These are phyloP conservation scores for Rhinichthys osculus DNA, from an alignment of 2,797 vertebrate species.

Conservation along the genomic window DNA sequence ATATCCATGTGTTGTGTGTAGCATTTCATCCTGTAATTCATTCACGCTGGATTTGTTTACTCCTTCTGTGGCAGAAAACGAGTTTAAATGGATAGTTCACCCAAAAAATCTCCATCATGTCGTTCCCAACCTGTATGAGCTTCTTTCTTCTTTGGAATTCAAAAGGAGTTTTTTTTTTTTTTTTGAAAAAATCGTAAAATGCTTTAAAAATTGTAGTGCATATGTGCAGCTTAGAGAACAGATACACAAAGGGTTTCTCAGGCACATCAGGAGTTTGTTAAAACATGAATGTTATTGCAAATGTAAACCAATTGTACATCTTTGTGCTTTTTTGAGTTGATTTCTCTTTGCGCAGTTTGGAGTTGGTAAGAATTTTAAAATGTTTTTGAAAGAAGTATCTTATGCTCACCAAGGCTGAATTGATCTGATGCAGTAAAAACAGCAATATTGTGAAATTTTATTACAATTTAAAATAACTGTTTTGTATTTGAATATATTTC, in stretches of 20 bases:
- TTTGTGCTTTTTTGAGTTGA: neutral
- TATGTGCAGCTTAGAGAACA: neutral
- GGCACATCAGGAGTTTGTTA: neutral
- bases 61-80: slow-evolving; percentile 16
- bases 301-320: neutral
- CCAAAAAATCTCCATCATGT: neutral
- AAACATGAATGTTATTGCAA: neutral
- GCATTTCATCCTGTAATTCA: slow-evolving; percentile 23
- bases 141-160: neutral
- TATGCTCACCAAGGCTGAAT: neutral
- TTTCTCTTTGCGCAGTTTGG: neutral
- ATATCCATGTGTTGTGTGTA: slow-evolving; percentile 29
- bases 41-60: slow-evolving; percentile 27
- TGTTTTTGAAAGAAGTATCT: neutral
- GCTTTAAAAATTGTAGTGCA: slow-evolving; percentile 13
- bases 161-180: too few species aligned
- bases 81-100: neutral
- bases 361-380: neutral
- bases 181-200: neutral
- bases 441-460: slow-evolving; percentile 8
- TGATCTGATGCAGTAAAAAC: neutral
- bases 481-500: neutral
- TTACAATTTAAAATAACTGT: neutral
- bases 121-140: neutral
- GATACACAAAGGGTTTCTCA: neutral